A percentile compares a stretch with the other conserved stretches of the same genome.
Conservation (phyloP, 2,113 vertebrate genomes). For the Anser brachyrhynchus region DNA sequence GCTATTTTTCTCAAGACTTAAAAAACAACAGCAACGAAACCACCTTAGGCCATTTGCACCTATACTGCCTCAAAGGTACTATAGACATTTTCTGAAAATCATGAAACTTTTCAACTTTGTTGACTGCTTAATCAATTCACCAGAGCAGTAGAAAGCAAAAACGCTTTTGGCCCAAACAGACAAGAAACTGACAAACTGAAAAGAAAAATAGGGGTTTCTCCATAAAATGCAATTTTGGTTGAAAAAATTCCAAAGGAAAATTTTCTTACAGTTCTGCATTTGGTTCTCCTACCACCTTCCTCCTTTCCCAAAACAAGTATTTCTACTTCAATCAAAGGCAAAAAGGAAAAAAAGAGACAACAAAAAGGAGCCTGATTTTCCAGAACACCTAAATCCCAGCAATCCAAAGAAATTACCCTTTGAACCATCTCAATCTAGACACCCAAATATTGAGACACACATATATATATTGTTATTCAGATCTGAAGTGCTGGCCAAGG, state of each 20-base stretch:
- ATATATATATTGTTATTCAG: background rate
- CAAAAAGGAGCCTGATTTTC: conserved; percentile 6
- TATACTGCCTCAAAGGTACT: background rate
- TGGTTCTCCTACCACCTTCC: background rate
- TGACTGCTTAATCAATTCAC: background rate
- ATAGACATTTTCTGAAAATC: background rate
- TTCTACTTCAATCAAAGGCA: background rate
- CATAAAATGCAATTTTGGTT: background rate
- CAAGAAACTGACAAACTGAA: background rate
- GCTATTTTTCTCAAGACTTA: background rate
- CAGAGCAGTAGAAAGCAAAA: background rate
- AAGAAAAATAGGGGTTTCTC: background rate
- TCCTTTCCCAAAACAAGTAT: background rate
- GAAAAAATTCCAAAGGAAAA: background rate
- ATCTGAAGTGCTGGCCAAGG: background rate
- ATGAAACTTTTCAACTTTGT: background rate
- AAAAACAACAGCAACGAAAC: background rate
- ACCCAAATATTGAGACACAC: background rate
- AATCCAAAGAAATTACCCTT: background rate
- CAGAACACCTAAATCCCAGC: background rate
- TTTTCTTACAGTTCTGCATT: background rate
- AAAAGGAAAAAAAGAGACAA: background rate
- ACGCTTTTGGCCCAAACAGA: background rate
- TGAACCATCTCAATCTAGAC: background rate
- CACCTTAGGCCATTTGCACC: background rate